phyloP scores from a whole-genome alignment of 2,797 vertebrate genomes.

The Eurystomus glaucurus region DNA sequence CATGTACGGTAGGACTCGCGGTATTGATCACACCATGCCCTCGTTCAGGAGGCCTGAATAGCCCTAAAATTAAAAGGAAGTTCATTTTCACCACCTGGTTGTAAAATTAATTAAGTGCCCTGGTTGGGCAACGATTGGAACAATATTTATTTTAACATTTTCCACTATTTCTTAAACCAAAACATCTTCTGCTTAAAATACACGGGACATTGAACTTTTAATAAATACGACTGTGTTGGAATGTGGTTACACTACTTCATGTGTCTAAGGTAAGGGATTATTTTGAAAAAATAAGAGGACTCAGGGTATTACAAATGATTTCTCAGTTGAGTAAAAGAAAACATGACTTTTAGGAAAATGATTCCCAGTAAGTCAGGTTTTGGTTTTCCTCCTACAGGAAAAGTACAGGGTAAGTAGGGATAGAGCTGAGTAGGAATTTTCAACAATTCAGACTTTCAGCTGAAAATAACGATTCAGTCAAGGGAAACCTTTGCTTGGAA shows the following conservation, averaged over 20 bases:
- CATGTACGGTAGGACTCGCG: fast-evolving
- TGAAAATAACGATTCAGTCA: constrained; percentile 44
- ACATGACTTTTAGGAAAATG: constrained; percentile 61
- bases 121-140: not conserved
- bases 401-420: constrained; percentile 31
- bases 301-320: constrained; percentile 30
- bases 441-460: constrained; percentile 69
- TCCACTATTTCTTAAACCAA: constrained; percentile 47
- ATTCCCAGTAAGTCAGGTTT: constrained; percentile 39
- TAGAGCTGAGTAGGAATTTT: constrained; percentile 37
- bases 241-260: constrained; percentile 42
- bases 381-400: constrained; percentile 59
- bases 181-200: constrained; percentile 62
- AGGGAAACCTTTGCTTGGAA: constrained; percentile 15
- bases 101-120: constrained; percentile 61
- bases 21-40: not conserved
- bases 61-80: constrained; percentile 23
- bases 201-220: constrained; percentile 19
- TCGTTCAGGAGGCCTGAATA: not conserved
- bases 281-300: constrained; percentile 49
- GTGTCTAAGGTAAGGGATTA: constrained; percentile 37
- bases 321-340: constrained; percentile 66
- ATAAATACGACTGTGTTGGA: constrained; percentile 58
- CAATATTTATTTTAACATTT: constrained; percentile 69
- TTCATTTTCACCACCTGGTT: constrained; percentile 46